These are phyloP conservation scores for Paedocypris sp. DNA, from an alignment of 2,113 vertebrate genomes.

Conservation along the genomic window DNA sequence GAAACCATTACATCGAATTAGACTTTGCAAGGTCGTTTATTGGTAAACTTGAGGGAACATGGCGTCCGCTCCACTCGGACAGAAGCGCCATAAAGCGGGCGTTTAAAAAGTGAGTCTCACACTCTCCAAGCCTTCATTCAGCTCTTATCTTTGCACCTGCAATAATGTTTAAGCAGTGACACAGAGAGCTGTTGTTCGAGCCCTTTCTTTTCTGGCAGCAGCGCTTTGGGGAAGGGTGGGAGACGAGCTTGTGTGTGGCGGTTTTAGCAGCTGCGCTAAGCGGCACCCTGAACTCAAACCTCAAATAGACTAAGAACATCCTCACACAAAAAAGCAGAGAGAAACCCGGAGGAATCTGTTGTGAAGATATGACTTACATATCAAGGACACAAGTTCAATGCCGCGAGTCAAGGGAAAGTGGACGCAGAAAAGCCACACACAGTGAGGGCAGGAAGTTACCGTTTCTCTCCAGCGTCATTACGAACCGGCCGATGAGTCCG, in stretches of 20 bases:
- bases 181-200: slow-evolving; percentile 19
- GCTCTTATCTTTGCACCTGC: slow-evolving; percentile 35
- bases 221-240: neutral
- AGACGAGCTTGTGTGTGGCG: slow-evolving; percentile 15
- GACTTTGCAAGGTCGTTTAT: too few species aligned
- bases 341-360: slow-evolving; percentile 24
- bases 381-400: slow-evolving; percentile 50
- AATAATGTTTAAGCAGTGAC: slow-evolving; percentile 11
- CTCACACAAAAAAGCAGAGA: too few species aligned
- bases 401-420: slow-evolving; percentile 46
- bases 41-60: too few species aligned
- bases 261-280: slow-evolving; percentile 21
- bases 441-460: neutral
- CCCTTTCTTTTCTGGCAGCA: neutral
- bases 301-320: neutral
- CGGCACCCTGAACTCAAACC: slow-evolving; percentile 27
- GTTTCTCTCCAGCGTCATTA: too few species aligned
- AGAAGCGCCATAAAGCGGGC: neutral
- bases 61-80: neutral
- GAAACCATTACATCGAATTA: too few species aligned
- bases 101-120: neutral
- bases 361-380: slow-evolving; percentile 25
- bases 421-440: slow-evolving; percentile 16
- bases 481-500: too few species aligned
- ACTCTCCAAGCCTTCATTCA: neutral